These are phyloP conservation scores for Amphiprion ocellaris DNA, from an alignment of 2,113 vertebrate species.

Conservation along the genomic window DNA sequence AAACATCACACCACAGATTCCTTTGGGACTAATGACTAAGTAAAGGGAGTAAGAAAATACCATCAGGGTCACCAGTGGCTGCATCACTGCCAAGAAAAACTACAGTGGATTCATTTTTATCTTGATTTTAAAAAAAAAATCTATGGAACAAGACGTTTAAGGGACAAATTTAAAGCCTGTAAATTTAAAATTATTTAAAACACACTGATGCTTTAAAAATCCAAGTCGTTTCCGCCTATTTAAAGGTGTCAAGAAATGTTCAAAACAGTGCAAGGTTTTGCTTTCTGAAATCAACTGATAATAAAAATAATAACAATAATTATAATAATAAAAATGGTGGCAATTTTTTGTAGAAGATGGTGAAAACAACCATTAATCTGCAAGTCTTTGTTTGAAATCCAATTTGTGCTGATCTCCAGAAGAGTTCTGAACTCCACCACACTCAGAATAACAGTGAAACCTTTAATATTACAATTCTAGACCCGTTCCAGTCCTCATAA, in stretches of 20 bases:
- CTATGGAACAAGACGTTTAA: not conserved
- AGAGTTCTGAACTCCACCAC: too few species aligned
- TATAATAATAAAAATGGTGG: too few species aligned
- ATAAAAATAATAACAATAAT: not conserved
- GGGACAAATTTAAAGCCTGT: not conserved
- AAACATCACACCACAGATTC: slow-evolving; percentile 33
- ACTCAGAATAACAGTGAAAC: not conserved
- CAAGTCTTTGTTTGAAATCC: not conserved
- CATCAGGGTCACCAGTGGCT: slow-evolving; percentile 57
- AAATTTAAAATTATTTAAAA: not conserved
- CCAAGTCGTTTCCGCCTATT: not conserved
- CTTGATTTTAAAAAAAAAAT: too few species aligned
- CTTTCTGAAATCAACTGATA: not conserved
- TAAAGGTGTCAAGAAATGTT: not conserved
- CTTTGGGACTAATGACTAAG: slow-evolving; percentile 17
- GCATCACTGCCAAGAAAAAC: slow-evolving; percentile 39
- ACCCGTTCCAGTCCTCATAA: not conserved
- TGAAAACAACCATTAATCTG: too few species aligned
- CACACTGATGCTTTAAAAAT: not conserved
- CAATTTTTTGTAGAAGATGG: too few species aligned
- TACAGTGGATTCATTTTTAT: not conserved
- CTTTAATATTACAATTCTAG: not conserved
- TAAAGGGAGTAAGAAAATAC: slow-evolving; percentile 13
- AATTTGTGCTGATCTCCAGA: not conserved
- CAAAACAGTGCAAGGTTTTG: not conserved